These are phyloP conservation scores for Pangasius djambal DNA, from an alignment of 2,797 vertebrate species.

Conservation along the genomic window DNA sequence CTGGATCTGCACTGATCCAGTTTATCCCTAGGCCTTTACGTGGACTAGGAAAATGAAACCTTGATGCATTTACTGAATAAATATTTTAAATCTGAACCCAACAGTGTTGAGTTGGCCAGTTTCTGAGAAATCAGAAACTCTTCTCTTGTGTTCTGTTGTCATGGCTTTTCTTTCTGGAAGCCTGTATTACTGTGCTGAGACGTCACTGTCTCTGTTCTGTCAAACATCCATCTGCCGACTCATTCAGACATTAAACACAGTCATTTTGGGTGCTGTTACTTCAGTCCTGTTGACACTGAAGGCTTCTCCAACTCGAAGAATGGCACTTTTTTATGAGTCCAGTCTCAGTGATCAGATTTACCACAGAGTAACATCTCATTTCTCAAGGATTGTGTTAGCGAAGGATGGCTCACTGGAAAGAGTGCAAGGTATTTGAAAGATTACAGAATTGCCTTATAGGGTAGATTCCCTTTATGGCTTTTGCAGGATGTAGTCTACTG, in stretches of 20 bases:
- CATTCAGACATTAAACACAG: slow-evolving; percentile 38
- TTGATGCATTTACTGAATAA: background rate
- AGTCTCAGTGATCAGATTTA: background rate
- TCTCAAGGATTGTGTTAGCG: background rate
- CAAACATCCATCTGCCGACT: background rate
- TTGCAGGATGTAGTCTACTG: background rate
- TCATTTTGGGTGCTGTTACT: background rate
- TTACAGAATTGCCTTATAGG: background rate
- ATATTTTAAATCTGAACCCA: background rate
- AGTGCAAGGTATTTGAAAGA: background rate
- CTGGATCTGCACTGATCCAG: background rate
- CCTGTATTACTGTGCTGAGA: slow-evolving; percentile 38
- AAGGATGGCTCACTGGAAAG: background rate
- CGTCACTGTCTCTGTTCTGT: slow-evolving; percentile 11
- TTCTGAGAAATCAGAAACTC: slow-evolving; percentile 8
- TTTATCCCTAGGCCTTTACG: background rate
- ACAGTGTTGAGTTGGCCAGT: background rate
- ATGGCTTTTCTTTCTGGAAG: slow-evolving; percentile 65
- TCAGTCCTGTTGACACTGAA: background rate
- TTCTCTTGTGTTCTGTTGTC: slow-evolving; percentile 68
- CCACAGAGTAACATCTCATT: background rate
- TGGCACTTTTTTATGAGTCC: background rate
- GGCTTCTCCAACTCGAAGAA: background rate
- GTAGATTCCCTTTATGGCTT: background rate
- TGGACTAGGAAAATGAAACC: background rate